These are phyloP conservation scores for Dissostichus mawsoni DNA, from an alignment of 2,113 vertebrate genomes.

Conservation along the genomic window DNA sequence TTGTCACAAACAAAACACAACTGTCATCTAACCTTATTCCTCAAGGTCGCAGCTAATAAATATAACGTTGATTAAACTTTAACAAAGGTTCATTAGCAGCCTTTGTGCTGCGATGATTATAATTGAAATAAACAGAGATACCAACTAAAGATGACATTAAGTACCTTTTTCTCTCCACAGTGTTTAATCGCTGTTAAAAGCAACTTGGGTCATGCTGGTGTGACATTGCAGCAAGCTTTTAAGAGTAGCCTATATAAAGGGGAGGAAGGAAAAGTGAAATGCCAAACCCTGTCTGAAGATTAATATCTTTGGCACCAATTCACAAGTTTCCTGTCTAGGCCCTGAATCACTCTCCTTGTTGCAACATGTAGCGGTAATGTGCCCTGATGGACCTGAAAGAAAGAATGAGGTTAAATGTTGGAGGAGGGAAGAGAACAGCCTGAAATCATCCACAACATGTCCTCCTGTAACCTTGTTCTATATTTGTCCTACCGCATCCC, in stretches of 20 bases:
- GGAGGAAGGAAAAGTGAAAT: slow-evolving; percentile 17
- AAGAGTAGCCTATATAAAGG: not conserved
- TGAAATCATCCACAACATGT: slow-evolving; percentile 55
- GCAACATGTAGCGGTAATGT: slow-evolving; percentile 10
- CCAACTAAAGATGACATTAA: not conserved
- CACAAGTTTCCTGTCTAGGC: slow-evolving; percentile 38
- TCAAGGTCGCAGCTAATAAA: slow-evolving; percentile 5
- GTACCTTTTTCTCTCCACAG: slow-evolving; percentile 14
- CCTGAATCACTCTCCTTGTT: slow-evolving; percentile 56
- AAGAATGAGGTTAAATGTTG: slow-evolving; percentile 58
- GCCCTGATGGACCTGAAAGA: slow-evolving; percentile 46
- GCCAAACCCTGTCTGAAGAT: slow-evolving; percentile 62
- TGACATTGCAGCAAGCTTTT: slow-evolving; percentile 1
- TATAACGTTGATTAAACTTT: not conserved
- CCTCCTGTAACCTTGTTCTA: slow-evolving; percentile 72
- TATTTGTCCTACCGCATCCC: slow-evolving; percentile 58
- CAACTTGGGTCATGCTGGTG: not conserved
- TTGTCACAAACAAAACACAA: not conserved
- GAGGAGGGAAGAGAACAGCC: slow-evolving; percentile 48
- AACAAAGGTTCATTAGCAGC: slow-evolving; percentile 1
- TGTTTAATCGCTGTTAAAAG: not conserved
- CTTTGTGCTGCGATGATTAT: not conserved
- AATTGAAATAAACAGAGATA: not conserved
- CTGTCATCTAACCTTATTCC: not conserved
- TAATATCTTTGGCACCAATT: slow-evolving; percentile 47